Base-by-base conservation (phyloP, 2,797 vertebrate species). In the Crypturellus tataupa region DNA sequence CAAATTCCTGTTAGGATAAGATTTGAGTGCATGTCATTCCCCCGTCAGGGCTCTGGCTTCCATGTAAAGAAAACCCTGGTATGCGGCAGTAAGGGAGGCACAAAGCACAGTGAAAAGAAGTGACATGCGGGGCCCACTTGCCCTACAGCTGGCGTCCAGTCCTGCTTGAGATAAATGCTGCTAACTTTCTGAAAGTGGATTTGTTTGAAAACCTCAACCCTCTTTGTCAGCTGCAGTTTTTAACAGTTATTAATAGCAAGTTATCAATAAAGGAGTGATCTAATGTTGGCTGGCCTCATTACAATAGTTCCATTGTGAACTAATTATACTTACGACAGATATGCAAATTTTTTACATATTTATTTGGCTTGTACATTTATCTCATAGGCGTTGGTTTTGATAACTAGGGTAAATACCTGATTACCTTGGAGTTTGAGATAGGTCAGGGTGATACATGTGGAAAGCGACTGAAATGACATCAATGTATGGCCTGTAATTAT, bases 241-340 rank as follows among this genome's bases (percentile, higher is more conserved):
- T 91, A 95, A 58, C 64, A 89, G 40, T 39, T 92, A 91, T 69
- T 83, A 89, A 92, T 59, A 94, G 47, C 10, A 85, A 62, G n/a
- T 56, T 89, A 85, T 92, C 78, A 88, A 75, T 85, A 90, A 83
- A 85, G 25, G 20, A 67, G 56, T 84, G n/a, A 87, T 64, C 33
- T 88, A 25, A 7, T 89, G 31, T 44, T 73, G 68, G 9, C 20
- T 68, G 53, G 31, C 53, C 91, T 64, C n/a, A 68, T 68, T 84
- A 42, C 71, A 94, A n/a, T 4, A 1, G 79, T 95, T 92, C 47
- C 44, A 19, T 31, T 83, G 19, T 79, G n/a, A 63, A 23, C 18
- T 69, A 76, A 77, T 67, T 39, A 25, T 8, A 53, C 77, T 84
- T 75, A 33, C 76, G 79, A 83, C 12, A 59, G n/a, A 47, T 63